Conservation (phyloP, 53 echinoderm and acorn worm genomes). For the Antedon mediterranea region DNA sequence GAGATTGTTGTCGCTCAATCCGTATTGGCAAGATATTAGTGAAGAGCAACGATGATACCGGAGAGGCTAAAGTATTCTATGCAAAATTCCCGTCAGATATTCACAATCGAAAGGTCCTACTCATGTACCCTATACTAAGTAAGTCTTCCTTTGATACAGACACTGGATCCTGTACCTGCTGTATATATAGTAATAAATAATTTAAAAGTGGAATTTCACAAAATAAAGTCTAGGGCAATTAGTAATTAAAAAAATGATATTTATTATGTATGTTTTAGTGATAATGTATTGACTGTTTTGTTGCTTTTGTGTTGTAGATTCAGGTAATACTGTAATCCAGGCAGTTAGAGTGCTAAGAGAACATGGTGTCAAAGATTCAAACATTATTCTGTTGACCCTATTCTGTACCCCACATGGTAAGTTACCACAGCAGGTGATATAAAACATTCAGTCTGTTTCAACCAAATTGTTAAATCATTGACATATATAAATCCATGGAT, state of each 20-base stretch:
- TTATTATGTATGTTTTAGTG: too few species aligned
- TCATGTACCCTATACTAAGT: conserved; percentile 95
- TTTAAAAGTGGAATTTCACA: too few species aligned
- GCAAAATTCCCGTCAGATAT: conserved; percentile 92
- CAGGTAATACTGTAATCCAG: conserved; percentile 90
- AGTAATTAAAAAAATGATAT: too few species aligned
- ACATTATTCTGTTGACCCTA: conserved; percentile 71
- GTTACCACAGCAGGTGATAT: neutral
- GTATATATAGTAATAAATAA: too few species aligned
- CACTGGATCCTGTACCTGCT: too few species aligned
- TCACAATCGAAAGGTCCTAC: conserved; percentile 62
- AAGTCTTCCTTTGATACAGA: conserved; percentile 13
- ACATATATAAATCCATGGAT: too few species aligned
- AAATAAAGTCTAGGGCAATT: too few species aligned
- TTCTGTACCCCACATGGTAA: conserved; percentile 91
- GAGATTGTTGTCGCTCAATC: conserved; percentile 92
- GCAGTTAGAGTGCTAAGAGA: conserved; percentile 69
- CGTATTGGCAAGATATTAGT: conserved; percentile 92
- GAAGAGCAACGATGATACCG: conserved; percentile 76
- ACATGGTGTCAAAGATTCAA: conserved; percentile 68
- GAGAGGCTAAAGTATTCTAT: conserved; percentile 74
- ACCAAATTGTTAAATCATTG: too few species aligned
- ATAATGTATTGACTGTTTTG: too few species aligned
- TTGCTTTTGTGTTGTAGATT: conserved; percentile 38
- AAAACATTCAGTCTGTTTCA: too few species aligned